Evolutionary conservation across 2,888 invertebrate genomes (phyloP), one percentile per base, ranked within the genome.

Genomic region (Spatulosminthurus flaviceps): DNA sequence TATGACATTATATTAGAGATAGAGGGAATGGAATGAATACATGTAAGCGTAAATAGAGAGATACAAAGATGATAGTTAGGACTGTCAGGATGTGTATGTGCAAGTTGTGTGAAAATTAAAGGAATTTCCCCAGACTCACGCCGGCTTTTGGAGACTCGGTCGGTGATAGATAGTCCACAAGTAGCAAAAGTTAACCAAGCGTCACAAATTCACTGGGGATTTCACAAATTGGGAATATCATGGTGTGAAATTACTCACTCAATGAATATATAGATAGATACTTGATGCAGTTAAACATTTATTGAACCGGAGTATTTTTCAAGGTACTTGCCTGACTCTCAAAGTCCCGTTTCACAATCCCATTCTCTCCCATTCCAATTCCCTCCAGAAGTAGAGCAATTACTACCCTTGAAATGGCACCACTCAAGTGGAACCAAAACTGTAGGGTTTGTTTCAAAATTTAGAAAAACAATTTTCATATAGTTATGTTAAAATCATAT

Each of bases 211-310:
- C 64, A 64, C 64, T 64, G 64, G 64, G 64, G 64, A 26, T 26
- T 64, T 24, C 64, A 22, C 64, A 64, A 64, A 64, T 64, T 64
- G 64, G 64, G 64, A 64, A 64, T 64, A 64, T 64, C 64, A 64
- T 64, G n/a, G 64, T 64, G 64, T 64, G 64, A 64, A 64, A 64
- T 64, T 64, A 64, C 64, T 64, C 64, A 64, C 64, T 64, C 64
- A 64, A 34, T 34, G 34, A 64, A 64, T 24, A 64, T n/a, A n/a
- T n/a, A n/a, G n/a, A n/a, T n/a, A n/a, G n/a, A n/a, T 2, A 64
- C 64, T 26, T 64, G 7, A 64, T 64, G 26, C 64, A 64, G 51
- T 64, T 64, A 64, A 24, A 64, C 64, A 64, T 64, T 24, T 64
- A 64, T 26, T 64, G 22, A 11, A 64, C 26, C 22, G 11, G 22